Evolutionary conservation across 2,888 invertebrate species (phyloP), one percentile per base, ranked within the genome.

Genomic region (Campopleginae sp.): DNA sequence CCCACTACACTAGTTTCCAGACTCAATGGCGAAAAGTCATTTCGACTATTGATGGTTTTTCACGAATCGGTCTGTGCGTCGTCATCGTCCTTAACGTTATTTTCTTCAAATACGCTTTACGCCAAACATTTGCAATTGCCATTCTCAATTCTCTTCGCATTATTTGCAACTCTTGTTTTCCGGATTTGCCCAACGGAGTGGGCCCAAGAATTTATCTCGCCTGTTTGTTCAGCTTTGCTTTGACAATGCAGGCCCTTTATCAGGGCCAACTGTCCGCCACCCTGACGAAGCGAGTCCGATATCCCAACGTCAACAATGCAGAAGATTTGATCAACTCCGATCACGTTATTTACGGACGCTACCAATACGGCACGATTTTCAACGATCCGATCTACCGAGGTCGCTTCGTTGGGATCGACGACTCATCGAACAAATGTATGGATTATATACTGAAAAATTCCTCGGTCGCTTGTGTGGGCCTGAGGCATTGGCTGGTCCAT

Each of bases 1-100:
- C 58, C 27, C 58, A 58, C 5, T 58, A 58, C 58, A 58, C 58
- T 12, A 27, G 27, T 27, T 58, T 27, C 27, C 58, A 58, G 58
- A 58, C 58, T 1, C 58, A 58, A 58, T 58, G 58, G 58, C 58
- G 58, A 27, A 58, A 27, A 27, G 27, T 58, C 27, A 58, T 58
- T 58, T 58, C 58, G 1, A 27, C 58, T 6, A 58, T 27, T 27
- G 27, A 58, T 27, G 27, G 27, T 14, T 5, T 27, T 6, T 58
- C 58, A 5, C 27, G 58, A 23, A 58, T 58, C 4, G 27, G 27
- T 14, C 14, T 58, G 27, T 58, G 58, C 14, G 6, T 58, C 27
- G 58, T 58, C 1, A 58, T 27, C 14, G 1, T 58, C 0, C 14
- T 27, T 4, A 58, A 58, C 27, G 14, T 58, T 0, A 27, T 58